A percentile compares a stretch with the other conserved stretches of the same genome.
Evolutionary conservation across 2,113 vertebrate genomes (phyloP).

Genomic region (Pteruthius melanotis): DNA sequence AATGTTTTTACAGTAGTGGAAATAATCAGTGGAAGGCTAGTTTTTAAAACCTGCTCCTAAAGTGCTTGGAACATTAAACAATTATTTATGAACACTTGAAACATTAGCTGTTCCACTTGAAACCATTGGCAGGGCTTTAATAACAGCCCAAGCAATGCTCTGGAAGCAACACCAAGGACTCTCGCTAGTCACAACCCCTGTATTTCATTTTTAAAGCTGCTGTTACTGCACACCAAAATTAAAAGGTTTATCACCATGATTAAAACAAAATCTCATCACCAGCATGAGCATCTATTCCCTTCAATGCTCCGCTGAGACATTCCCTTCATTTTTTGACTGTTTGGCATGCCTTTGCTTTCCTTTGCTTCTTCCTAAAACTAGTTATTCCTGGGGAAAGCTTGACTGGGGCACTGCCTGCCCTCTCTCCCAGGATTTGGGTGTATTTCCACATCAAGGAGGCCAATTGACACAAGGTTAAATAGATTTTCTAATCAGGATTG

Average conservation of each 20-base stretch:
- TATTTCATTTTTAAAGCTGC: constrained; percentile 52
- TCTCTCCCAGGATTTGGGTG: not conserved
- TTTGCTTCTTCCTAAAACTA: not conserved
- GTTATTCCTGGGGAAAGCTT: not conserved
- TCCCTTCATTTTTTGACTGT: not conserved
- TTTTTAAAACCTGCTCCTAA: constrained; percentile 61
- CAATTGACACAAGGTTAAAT: constrained; percentile 56
- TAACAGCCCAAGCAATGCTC: constrained; percentile 50
- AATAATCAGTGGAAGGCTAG: constrained; percentile 49
- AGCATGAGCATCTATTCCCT: not conserved
- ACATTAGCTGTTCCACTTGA: constrained; percentile 67
- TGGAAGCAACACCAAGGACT: constrained; percentile 58
- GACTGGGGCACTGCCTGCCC: not conserved
- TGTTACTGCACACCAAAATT: constrained; percentile 41
- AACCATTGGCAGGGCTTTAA: constrained; percentile 58
- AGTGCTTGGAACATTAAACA: constrained; percentile 67
- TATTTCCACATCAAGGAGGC: constrained; percentile 54
- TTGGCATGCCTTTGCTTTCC: not conserved
- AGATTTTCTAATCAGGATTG: constrained; percentile 58
- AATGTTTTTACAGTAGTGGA: constrained; percentile 41
- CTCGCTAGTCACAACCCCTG: constrained; percentile 33
- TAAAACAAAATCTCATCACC: constrained; percentile 54
- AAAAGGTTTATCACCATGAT: constrained; percentile 58
- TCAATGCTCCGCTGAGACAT: constrained; percentile 10
- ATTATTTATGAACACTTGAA: constrained; percentile 69